Evolutionary conservation across 2,113 vertebrate species (phyloP).

Genomic region (Corythornis cristatus): DNA sequence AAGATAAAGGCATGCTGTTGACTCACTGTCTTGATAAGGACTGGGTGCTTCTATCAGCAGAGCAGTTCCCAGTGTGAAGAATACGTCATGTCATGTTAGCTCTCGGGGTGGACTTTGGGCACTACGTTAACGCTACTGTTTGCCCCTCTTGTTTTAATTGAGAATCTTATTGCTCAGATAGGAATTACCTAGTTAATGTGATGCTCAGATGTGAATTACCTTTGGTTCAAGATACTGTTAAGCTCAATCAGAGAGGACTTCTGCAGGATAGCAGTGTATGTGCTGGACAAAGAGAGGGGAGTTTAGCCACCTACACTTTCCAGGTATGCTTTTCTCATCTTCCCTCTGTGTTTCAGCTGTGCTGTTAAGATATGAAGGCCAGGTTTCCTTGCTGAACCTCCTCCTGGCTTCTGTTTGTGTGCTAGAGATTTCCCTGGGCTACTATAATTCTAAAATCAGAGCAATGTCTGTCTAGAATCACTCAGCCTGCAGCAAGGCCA

Average conservation of each 20-base stretch:
- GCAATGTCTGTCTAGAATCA: fast-evolving
- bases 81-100: neutral
- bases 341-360: neutral
- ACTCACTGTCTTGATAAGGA: neutral
- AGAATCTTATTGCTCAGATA: neutral
- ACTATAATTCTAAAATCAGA: neutral
- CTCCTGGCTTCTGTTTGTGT: neutral
- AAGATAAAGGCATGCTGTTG: neutral
- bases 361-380: fast-evolving
- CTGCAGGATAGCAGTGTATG: neutral
- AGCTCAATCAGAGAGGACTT: neutral
- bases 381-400: neutral
- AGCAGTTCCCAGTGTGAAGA: neutral
- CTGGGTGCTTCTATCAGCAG: neutral
- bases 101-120: neutral
- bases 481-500: neutral
- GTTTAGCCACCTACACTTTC: neutral
- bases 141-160: neutral
- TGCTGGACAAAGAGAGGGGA: fast-evolving
- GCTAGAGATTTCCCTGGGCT: neutral
- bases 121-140: neutral
- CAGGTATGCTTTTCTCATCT: neutral
- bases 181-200: neutral
- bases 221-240: neutral
- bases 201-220: neutral